Evolutionary conservation across 2,797 vertebrate species (phyloP), one percentile per base, ranked within the genome.

Genomic region (Phaenicophaeus curvirostris): DNA sequence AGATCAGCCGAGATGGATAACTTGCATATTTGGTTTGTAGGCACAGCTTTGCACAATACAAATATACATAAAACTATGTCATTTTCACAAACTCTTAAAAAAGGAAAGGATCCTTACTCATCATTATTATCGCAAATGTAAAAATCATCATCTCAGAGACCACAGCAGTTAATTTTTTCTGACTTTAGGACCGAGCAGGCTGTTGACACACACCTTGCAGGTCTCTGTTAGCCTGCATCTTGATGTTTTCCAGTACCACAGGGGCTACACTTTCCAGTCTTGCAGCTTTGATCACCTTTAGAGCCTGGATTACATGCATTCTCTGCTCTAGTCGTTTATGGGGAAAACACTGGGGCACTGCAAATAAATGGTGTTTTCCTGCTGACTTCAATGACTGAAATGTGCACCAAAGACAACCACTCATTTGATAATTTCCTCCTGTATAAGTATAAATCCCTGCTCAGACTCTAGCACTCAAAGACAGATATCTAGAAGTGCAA

Each of bases 141-240:
- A 80, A 71, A 59, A 51, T 51, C 24, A 20, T 35, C 19, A 19
- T 19, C n/a, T 75, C 3, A 0, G 9, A 90, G 27, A 58, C 15
- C 33, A 54, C 0, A 53, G 50, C 4, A 39, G 24, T 30, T 37
- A 58, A 66, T 33, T 8, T 68, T 69, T 35, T 24, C n/a, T 0
- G 6, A 72, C 63, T 72, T 68, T 11, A 35, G 57, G 67, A 59
- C 30, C 18, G 35, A 59, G 27, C 15, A 79, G 53, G 39, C 59
- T 53, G 61, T 62, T 66, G 30, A 41, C 44, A 62, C 78, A 15
- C 65, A 42, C 18, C 24, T 50, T 23, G 7, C 30, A 44, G 37
- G 23, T 15, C 28, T 67, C 28, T 7, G 0, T 24, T 54, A 72
- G 35, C 23, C 39, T 53, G 53, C 23, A 48, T 28, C 82, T 16